These are phyloP conservation scores for Baccha elongata DNA, from an alignment of 2,888 invertebrate genomes.

Conservation along the genomic window DNA sequence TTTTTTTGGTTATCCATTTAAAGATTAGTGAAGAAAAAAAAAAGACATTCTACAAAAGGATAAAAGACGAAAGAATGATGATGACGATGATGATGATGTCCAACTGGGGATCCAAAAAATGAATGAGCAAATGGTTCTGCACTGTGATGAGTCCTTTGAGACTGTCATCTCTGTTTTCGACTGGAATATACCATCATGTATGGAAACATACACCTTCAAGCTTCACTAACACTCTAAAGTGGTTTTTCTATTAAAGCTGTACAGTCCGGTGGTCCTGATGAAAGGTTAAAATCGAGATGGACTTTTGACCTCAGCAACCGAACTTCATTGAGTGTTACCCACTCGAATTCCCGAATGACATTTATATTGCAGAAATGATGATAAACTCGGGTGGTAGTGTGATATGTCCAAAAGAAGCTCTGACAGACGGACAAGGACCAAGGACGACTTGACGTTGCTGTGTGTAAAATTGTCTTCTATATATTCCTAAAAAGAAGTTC, in stretches of 20 bases:
- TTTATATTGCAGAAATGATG: conserved; percentile 70
- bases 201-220: not conserved
- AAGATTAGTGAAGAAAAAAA: conserved; percentile 6
- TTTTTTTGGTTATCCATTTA: conserved; percentile 22
- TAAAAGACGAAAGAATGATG: conserved; percentile 14
- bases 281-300: conserved; percentile 53
- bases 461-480: not conserved
- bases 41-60: not conserved
- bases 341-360: conserved; percentile 63
- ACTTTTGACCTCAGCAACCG: conserved; percentile 58
- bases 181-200: not conserved
- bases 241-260: not conserved
- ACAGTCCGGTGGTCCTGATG: not conserved
- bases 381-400: conserved; percentile 46
- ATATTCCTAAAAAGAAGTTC: conserved; percentile 50
- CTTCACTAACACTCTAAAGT: not conserved
- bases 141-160: conserved; percentile 60
- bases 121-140: conserved; percentile 58
- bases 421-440: conserved; percentile 34
- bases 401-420: conserved; percentile 33
- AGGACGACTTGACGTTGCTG: conserved; percentile 18
- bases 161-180: conserved; percentile 1
- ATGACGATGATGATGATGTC: conserved; percentile 46
- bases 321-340: conserved; percentile 45
- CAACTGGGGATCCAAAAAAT: conserved; percentile 52